These are phyloP conservation scores for Furcifer pardalis DNA, from an alignment of 2,797 vertebrate genomes.

Conservation along the genomic window DNA sequence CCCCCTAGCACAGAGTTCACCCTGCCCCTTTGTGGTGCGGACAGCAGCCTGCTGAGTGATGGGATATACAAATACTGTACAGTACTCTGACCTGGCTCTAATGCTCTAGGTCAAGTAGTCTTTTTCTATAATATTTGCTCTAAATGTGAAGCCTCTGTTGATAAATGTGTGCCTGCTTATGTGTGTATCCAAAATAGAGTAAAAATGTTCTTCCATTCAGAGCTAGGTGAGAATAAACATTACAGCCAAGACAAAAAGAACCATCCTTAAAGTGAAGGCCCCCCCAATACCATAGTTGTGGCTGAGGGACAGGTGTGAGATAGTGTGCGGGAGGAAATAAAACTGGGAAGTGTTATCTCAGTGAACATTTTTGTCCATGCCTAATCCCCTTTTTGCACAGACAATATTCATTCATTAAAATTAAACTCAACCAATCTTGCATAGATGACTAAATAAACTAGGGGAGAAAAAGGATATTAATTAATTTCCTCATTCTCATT, in stretches of 20 bases:
- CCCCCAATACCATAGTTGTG: no score
- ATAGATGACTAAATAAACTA: neutral
- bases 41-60: no score
- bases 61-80: neutral
- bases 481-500: no score
- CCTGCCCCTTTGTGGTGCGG: no score
- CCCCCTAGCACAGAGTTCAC: no score
- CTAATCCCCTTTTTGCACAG: neutral
- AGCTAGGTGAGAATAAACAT: neutral
- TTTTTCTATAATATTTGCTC: no score
- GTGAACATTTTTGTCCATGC: neutral
- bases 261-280: neutral
- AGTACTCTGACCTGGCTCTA: neutral
- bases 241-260: no score
- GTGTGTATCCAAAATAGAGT: neutral
- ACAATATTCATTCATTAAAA: neutral
- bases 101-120: neutral
- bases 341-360: neutral
- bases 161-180: neutral
- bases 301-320: neutral
- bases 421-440: neutral
- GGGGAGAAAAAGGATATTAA: no score
- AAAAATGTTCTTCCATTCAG: neutral
- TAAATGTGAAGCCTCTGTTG: neutral
- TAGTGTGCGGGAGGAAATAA: neutral